A percentile compares a stretch with the other conserved stretches of the same genome.
Conservation (phyloP, 2,797 vertebrate genomes). For the Limosa lapponica region DNA sequence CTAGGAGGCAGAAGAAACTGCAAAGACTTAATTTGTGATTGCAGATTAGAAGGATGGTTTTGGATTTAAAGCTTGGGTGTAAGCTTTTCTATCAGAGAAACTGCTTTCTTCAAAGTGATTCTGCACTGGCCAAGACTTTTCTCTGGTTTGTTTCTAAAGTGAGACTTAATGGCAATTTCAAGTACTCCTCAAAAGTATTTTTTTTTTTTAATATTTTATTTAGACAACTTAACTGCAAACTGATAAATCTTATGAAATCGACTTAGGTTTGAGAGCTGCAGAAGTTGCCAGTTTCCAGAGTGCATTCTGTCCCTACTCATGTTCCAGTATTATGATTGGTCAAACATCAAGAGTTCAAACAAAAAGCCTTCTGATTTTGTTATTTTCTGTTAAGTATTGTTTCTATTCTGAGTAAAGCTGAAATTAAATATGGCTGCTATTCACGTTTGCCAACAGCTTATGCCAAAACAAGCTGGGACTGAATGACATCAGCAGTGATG, state of each 20-base stretch:
- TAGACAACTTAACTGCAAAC: not conserved
- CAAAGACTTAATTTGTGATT: not conserved
- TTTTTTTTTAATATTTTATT: not conserved
- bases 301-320: not conserved
- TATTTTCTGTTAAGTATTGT: not conserved
- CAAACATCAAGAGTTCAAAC: not conserved
- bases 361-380: not conserved
- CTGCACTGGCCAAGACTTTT: not conserved
- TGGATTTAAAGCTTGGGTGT: not conserved
- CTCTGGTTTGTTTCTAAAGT: not conserved
- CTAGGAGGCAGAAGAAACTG: not conserved
- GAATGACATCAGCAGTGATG: not conserved
- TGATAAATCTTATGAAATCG: not conserved
- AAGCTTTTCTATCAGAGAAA: not conserved
- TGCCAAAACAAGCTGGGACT: not conserved
- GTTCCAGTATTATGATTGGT: not conserved
- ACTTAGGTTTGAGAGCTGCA: not conserved
- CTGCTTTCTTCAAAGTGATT: not conserved
- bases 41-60: not conserved
- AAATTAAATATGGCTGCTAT: conserved; percentile 19
- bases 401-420: conserved; percentile 19
- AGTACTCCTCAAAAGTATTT: not conserved
- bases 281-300: not conserved
- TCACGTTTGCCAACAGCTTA: not conserved
- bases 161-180: not conserved